Base-by-base conservation (phyloP, 1,140 invertebrate genomes). In the Macrotrachela quadricornifera region DNA sequence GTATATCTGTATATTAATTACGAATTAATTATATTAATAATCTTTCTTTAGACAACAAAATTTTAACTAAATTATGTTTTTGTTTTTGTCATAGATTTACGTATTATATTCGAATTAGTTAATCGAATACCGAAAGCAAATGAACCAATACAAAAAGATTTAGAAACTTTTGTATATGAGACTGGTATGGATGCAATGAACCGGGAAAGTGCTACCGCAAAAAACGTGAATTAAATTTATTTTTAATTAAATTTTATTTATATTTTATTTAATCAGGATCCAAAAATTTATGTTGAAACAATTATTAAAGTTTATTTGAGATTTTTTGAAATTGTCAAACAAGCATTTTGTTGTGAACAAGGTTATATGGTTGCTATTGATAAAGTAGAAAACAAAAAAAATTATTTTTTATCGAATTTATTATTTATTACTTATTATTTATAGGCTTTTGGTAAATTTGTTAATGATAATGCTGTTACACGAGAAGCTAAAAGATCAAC, bases 231-330 rank as follows among this genome's bases (percentile, higher is more conserved):
- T 60, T 9, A 39, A 30, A 4, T 36, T 36, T 46, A n/a, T n/a
- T 46, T 46, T 46, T 6, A 13, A 6, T n/a, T n/a, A 6, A 13
- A 16, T 4, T 46, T 15, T 46, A 18, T 6, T 13, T 13, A n/a
- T n/a, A n/a, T n/a, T n/a, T 2, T 8, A 30, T 55, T 49, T 47
- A 69, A 70, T 10, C 62, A 91, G 79, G 91, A 97, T 75, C 88
- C 91, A 1, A 95, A 94, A 70, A 74, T 87, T 46, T 97, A 96
- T 71, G 88, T 97, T 12, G 88, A 83, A 59, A 92, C 88, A 13
- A 95, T 95, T 58, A 74, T 97, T 58, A 83, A 88, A 63, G 88
- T 96, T n/a, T 90, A 97, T 70, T 86, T 87, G 70, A 94, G 95
- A 63, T 97, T 94, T 67, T 86, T 91, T 70, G 81, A 82, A 16